Evolutionary conservation across 2,797 vertebrate genomes (phyloP), one percentile per base, ranked within the genome.

Genomic region (Lemur catta): DNA sequence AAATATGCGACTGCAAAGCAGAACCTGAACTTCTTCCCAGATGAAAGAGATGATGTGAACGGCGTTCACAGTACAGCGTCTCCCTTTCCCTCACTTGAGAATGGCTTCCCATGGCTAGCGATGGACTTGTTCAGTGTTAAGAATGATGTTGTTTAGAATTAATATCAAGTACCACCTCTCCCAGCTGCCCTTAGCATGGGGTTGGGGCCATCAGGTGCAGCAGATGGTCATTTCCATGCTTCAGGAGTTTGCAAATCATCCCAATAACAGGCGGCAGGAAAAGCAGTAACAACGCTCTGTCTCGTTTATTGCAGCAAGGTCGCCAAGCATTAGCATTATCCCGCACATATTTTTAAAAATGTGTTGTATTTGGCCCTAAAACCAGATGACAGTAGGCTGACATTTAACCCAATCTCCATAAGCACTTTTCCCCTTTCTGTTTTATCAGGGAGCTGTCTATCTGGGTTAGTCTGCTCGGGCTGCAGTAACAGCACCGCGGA

Each of bases 1-100:
- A 91, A 95, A 96, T 93, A 95, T 72, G 59, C 41, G 57, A 71
- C 72, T 93, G 80, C 52, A 87, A 76, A 57, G 69, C 87, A 85
- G 55, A 79, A 46, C 22, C 33, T 89, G 74, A 20, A 52, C 81
- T 65, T 93, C 74, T 67, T 94, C 76, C 91, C 30, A 92, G 72
- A 81, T 33, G 71, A 71, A 63, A 89, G 43, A 55, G 80, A 90
- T 26, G 87, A 50, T 33, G 13, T 5, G 76, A 74, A 17, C 35
- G 11, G 38, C 8, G 38, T 0, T 74, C 87, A 8, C 41, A 63
- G 14, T 17, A 33, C 5, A 24, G 33, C 85, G 24, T 18, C 20
- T 35, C 84, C 22, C 33, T 38, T 52, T 59, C 43, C 9, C 30
- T 52, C 43, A 10, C 26, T 48, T 57, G 14, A 84, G 79, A 79